Percentiles rank a stretch among this genome's conserved stretches.
Evolutionary conservation across 2,797 vertebrate genomes (phyloP).

Genomic region (Acipenser ruthenus): DNA sequence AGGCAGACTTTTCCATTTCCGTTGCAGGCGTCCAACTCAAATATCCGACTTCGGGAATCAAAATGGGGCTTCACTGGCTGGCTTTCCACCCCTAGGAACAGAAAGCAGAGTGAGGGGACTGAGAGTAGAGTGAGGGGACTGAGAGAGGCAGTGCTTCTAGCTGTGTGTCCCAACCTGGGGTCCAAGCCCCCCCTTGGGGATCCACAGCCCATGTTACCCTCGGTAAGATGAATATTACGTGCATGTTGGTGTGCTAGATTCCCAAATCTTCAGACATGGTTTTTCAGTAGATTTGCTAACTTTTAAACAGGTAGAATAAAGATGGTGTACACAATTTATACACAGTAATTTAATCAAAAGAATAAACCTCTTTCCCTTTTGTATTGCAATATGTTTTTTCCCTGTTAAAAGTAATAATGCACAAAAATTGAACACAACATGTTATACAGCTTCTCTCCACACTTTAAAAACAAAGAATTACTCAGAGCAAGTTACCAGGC

Average conservation of each 20-base stretch:
- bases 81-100: constrained; percentile 47
- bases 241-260: too few relatives aligned
- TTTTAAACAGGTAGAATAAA: too few relatives aligned
- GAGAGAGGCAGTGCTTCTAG: not conserved
- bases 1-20: constrained; percentile 91
- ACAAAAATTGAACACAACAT: too few relatives aligned
- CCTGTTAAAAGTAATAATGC: not conserved
- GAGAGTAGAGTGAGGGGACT: not conserved
- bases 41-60: constrained; percentile 78
- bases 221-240: too few relatives aligned
- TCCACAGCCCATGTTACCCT: too few relatives aligned
- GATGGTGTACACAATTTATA: too few relatives aligned
- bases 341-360: not conserved
- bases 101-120: constrained; percentile 5
- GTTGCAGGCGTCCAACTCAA: constrained; percentile 83
- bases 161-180: not conserved
- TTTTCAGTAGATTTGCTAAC: too few relatives aligned
- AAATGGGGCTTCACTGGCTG: constrained; percentile 72
- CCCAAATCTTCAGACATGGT: too few relatives aligned
- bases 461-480: too few relatives aligned
- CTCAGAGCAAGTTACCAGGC: too few relatives aligned
- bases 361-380: not conserved
- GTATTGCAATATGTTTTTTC: not conserved
- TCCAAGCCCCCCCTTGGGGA: too few relatives aligned
- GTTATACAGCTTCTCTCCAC: too few relatives aligned